These are phyloP conservation scores for Helarctos malayanus DNA, from an alignment of 2,797 vertebrate genomes.

Conservation along the genomic window DNA sequence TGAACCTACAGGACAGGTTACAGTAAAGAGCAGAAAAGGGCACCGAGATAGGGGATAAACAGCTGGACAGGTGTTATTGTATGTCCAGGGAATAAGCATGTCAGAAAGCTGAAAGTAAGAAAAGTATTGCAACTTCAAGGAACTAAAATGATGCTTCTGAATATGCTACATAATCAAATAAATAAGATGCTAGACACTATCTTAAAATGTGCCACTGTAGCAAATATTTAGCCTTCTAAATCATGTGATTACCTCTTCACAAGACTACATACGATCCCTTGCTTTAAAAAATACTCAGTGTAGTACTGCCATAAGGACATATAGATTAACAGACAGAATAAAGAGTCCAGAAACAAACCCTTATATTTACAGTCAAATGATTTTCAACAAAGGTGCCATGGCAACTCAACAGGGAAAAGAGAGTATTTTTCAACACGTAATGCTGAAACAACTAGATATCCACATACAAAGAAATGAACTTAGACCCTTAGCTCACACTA, in stretches of 20 bases:
- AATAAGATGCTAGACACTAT: background rate
- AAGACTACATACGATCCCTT: too few relatives aligned
- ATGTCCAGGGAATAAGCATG: background rate
- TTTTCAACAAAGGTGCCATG: conserved; percentile 26
- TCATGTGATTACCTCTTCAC: too few relatives aligned
- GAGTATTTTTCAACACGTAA: conserved; percentile 53
- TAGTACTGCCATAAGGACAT: background rate
- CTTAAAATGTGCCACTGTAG: conserved; percentile 29
- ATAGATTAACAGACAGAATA: background rate
- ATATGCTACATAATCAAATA: conserved; percentile 27
- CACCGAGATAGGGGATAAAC: background rate
- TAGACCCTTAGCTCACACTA: background rate
- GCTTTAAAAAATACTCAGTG: conserved; percentile 26
- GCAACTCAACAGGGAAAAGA: background rate
- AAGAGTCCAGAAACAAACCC: conserved; percentile 13
- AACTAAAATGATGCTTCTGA: conserved; percentile 31
- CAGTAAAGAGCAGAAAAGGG: background rate
- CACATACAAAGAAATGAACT: conserved; percentile 31
- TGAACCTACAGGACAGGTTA: background rate
- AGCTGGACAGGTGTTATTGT: background rate
- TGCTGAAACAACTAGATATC: background rate
- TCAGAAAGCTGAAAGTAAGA: conserved; percentile 40
- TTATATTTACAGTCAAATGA: conserved; percentile 23
- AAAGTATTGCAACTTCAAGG: background rate
- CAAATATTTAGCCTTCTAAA: conserved; percentile 28